Conservation (phyloP, 2,797 vertebrate species). For the Phrynocephalus guinanensis region DNA sequence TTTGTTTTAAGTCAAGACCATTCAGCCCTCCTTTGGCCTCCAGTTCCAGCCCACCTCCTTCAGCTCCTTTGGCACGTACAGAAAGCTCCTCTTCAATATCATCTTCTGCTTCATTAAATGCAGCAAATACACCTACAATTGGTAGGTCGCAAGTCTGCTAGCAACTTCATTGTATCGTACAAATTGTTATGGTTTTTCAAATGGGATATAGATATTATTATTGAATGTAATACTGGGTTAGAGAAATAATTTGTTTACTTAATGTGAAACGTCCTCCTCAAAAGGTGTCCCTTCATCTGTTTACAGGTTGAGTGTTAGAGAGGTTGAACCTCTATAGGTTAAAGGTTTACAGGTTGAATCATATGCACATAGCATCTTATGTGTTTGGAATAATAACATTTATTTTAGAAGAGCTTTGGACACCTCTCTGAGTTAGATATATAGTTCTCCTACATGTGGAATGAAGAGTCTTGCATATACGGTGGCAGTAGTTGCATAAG, state of each 20-base stretch:
- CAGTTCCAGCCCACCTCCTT: slow-evolving; percentile 89
- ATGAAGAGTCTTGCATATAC: background rate
- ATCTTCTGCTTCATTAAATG: slow-evolving; percentile 91
- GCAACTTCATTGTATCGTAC: background rate
- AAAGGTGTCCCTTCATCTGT: background rate
- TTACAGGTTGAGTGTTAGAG: background rate
- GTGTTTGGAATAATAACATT: background rate
- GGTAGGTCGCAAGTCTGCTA: slow-evolving; percentile 79
- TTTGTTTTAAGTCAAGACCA: slow-evolving; percentile 87
- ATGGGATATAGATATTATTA: background rate
- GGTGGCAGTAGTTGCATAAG: too few species aligned
- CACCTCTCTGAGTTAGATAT: background rate
- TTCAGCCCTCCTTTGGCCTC: slow-evolving; percentile 91
- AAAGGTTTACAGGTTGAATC: background rate
- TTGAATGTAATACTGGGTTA: too few species aligned
- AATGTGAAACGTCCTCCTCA: background rate
- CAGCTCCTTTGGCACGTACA: slow-evolving; percentile 91
- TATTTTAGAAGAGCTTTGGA: background rate
- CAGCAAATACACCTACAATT: slow-evolving; percentile 94
- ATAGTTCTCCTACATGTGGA: background rate
- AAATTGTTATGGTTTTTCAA: slow-evolving; percentile 19
- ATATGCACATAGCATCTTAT: background rate
- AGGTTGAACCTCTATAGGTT: background rate
- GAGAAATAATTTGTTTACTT: too few species aligned
- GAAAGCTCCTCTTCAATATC: slow-evolving; percentile 98